Evolutionary conservation across 2,888 invertebrate genomes (phyloP).

Genomic region (Mesoligia furuncula): DNA sequence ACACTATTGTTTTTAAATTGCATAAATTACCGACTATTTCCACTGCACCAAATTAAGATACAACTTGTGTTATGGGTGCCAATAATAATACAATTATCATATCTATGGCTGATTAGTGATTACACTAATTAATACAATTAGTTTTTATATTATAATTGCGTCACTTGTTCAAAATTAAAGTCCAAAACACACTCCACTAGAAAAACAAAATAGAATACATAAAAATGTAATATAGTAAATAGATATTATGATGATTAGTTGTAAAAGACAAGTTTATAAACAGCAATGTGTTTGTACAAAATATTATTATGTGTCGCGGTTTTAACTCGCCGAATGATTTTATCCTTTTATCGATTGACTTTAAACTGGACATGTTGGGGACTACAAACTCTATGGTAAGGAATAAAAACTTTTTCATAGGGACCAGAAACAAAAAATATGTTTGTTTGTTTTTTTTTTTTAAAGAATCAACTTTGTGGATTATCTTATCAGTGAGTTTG

Average conservation of each 20-base stretch:
- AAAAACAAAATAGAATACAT: constrained; percentile 51
- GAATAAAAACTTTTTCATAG: background rate
- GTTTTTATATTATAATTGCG: background rate
- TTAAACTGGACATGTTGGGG: constrained; percentile 51
- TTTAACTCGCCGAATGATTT: constrained; percentile 54
- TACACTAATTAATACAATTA: background rate
- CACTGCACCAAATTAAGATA: background rate
- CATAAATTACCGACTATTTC: background rate
- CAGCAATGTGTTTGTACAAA: constrained; percentile 65
- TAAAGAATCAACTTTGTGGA: constrained; percentile 50
- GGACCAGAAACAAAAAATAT: background rate
- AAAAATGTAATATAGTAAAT: constrained; percentile 60
- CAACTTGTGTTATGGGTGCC: background rate
- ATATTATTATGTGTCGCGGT: constrained; percentile 60
- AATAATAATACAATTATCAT: background rate
- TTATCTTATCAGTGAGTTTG: background rate
- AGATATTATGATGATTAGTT: constrained; percentile 55
- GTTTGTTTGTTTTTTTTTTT: background rate
- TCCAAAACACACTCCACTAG: constrained; percentile 39
- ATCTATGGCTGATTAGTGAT: background rate
- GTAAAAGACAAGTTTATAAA: constrained; percentile 63
- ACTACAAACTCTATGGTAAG: constrained; percentile 35
- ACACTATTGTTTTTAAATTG: background rate
- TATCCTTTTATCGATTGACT: constrained; percentile 65
- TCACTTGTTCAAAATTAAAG: background rate